Percentiles rank a stretch among this genome's conserved stretches.
Evolutionary conservation across 2,888 invertebrate species (phyloP).

Genomic region (Ormyrus pomaceus): DNA sequence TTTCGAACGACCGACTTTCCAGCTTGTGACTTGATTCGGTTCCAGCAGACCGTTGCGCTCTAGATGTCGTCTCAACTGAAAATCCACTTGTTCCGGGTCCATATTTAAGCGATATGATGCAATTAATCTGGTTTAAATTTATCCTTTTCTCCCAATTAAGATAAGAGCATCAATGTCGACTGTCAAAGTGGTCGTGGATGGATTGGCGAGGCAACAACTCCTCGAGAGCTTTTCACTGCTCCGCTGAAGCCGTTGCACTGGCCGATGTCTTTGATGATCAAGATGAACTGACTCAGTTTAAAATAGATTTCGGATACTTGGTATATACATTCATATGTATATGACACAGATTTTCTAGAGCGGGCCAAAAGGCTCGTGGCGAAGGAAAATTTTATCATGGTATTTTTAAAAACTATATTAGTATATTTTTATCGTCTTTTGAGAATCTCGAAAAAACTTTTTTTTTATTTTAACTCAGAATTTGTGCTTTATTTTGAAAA

Average conservation of each 20-base stretch:
- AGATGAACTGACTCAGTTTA: slow-evolving; percentile 16
- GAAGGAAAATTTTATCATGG: no score
- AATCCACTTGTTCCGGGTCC: slow-evolving; percentile 60
- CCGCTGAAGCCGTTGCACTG: slow-evolving; percentile 6
- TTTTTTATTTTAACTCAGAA: no score
- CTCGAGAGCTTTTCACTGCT: slow-evolving; percentile 19
- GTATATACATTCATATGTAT: not conserved
- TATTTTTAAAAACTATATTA: no score
- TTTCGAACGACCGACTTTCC: slow-evolving; percentile 80
- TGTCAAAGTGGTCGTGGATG: no score
- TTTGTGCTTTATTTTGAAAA: no score
- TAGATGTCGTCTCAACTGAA: slow-evolving; percentile 62
- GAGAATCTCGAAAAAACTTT: no score
- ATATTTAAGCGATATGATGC: slow-evolving; percentile 3
- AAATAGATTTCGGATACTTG: slow-evolving; percentile 44
- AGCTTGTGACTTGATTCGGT: slow-evolving; percentile 65
- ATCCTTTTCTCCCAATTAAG: no score
- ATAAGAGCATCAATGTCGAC: no score
- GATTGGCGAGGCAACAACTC: not conserved
- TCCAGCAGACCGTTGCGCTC: slow-evolving; percentile 57
- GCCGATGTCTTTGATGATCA: slow-evolving; percentile 19
- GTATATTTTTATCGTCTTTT: no score
- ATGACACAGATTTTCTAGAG: not conserved
- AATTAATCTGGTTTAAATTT: not conserved
- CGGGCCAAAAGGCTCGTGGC: no score